Conservation (phyloP, 2,888 invertebrate species). For the Halictus quadricinctus region DNA sequence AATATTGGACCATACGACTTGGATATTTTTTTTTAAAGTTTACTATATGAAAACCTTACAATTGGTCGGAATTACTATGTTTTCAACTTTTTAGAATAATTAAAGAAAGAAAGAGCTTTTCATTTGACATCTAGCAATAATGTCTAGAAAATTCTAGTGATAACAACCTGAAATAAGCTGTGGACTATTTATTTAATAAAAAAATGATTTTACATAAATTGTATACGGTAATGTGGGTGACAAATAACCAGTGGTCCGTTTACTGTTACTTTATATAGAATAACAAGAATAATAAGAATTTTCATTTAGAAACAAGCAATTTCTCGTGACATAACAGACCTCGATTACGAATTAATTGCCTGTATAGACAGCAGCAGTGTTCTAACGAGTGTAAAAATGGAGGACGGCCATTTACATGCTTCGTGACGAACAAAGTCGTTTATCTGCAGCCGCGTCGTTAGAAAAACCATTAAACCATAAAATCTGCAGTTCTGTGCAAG, state of each 20-base stretch:
- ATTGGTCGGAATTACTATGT: too few species aligned
- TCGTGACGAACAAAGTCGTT: constrained; percentile 9
- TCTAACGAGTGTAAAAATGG: not conserved
- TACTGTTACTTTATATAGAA: not conserved
- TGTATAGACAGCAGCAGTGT: not conserved
- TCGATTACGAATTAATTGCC: not conserved
- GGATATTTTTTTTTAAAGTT: too few species aligned
- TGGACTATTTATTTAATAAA: not conserved
- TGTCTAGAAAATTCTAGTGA: not conserved
- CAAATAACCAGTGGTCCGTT: too few species aligned
- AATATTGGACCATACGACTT: too few species aligned
- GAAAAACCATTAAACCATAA: constrained; percentile 28
- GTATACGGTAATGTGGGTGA: too few species aligned
- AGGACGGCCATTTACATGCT: constrained; percentile 13
- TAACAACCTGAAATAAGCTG: not conserved
- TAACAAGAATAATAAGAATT: not conserved
- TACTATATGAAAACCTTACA: too few species aligned
- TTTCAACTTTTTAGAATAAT: too few species aligned
- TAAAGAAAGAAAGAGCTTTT: too few species aligned
- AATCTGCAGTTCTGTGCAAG: constrained; percentile 1
- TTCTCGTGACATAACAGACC: constrained; percentile 9
- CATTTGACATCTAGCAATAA: too few species aligned
- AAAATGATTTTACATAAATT: not conserved
- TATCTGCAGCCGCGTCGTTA: constrained; percentile 9
- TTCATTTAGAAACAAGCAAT: not conserved